Conservation (phyloP, 2,888 invertebrate species). For the Xylota sylvarum region DNA sequence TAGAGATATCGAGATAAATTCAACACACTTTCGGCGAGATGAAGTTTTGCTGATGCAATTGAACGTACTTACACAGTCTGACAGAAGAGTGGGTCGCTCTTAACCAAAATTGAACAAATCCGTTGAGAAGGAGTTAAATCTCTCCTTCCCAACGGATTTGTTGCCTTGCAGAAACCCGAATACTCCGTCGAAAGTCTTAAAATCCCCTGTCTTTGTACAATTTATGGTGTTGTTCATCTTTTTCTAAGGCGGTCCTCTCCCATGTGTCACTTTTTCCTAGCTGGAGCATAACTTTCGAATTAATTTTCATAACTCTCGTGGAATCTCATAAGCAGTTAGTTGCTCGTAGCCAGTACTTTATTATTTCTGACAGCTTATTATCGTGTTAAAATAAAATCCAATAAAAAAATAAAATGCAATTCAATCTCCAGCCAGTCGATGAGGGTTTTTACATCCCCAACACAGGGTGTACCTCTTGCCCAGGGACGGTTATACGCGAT, state of each 20-base stretch:
- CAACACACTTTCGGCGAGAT: too few species aligned
- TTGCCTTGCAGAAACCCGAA: too few species aligned
- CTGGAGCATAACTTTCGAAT: background rate
- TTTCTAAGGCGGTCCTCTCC: background rate
- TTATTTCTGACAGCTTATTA: slow-evolving; percentile 45
- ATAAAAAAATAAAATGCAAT: slow-evolving; percentile 65
- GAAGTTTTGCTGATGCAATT: too few species aligned
- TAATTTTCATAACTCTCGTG: slow-evolving; percentile 22
- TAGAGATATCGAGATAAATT: too few species aligned
- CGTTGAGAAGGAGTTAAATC: too few species aligned
- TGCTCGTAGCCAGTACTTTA: slow-evolving; percentile 13
- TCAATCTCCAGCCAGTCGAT: slow-evolving; percentile 36
- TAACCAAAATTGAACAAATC: too few species aligned
- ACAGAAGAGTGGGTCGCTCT: too few species aligned
- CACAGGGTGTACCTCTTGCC: background rate
- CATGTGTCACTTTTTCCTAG: background rate
- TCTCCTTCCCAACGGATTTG: too few species aligned
- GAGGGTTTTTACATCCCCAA: background rate
- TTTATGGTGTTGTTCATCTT: too few species aligned
- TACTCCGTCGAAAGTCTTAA: too few species aligned
- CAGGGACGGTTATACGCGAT: background rate
- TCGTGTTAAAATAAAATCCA: slow-evolving; percentile 41
- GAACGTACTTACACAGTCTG: too few species aligned
- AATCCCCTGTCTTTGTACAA: too few species aligned
- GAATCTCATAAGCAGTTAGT: slow-evolving; percentile 18